Conservation (phyloP, 2,113 vertebrate genomes). For the Platanista minor region DNA sequence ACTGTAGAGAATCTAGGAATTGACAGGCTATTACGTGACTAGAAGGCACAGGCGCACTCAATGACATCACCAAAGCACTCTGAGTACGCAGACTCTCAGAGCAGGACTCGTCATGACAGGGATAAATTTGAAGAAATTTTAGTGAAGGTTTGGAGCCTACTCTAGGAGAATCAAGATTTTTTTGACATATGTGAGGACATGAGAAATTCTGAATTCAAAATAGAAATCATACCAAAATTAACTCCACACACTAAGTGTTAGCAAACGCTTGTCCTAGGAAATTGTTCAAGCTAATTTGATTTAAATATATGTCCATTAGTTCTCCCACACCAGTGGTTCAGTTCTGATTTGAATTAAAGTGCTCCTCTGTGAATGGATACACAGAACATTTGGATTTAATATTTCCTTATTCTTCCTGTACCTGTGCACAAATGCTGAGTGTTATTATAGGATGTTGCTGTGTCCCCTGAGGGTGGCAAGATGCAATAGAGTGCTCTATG, state of each 20-base stretch:
- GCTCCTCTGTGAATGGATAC: neutral
- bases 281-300: neutral
- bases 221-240: neutral
- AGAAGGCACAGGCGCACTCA: neutral
- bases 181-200: neutral
- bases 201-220: constrained; percentile 13
- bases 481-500: neutral
- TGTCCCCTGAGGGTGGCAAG: neutral
- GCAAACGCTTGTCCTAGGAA: neutral
- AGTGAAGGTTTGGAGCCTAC: neutral
- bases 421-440: neutral
- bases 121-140: neutral
- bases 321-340: neutral
- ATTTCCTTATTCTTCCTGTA: neutral
- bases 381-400: neutral
- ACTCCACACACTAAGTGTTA: neutral
- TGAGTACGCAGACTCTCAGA: neutral
- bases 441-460: neutral
- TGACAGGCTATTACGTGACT: neutral
- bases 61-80: neutral
- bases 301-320: neutral
- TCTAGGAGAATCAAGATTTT: neutral
- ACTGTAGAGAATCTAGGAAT: neutral
- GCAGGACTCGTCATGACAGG: neutral
- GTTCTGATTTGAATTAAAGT: neutral